Evolutionary conservation across 1,140 invertebrate genomes (phyloP).

Genomic region (Anoplophora glabripennis): DNA sequence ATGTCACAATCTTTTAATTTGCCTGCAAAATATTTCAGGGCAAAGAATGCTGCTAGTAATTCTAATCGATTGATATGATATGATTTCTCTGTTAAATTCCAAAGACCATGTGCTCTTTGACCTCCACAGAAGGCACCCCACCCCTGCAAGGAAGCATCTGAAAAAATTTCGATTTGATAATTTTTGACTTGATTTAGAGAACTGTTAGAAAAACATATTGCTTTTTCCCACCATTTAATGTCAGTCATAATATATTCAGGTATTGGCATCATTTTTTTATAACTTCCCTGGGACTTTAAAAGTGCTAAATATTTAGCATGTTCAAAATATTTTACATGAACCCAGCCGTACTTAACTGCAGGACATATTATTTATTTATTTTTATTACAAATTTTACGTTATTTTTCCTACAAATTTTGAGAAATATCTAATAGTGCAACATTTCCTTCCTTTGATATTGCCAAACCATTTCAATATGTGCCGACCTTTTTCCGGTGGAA

Average conservation of each 20-base stretch:
- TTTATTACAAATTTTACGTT: constrained; percentile 25
- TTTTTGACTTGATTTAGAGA: not conserved
- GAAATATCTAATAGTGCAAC: constrained; percentile 33
- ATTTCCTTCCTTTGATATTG: constrained; percentile 8
- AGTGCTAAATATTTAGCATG: constrained; percentile 25
- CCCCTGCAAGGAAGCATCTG: constrained; percentile 37
- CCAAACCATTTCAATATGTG: constrained; percentile 12
- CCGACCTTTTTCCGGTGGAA: constrained; percentile 24
- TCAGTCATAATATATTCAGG: constrained; percentile 3
- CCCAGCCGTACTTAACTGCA: constrained; percentile 31
- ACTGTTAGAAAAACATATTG: not conserved
- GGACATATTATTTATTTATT: constrained; percentile 28
- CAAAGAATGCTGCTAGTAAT: constrained; percentile 32
- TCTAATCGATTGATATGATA: constrained; percentile 39
- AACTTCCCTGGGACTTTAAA: not conserved
- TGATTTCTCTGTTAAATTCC: constrained; percentile 21
- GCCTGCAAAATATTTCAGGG: constrained; percentile 33
- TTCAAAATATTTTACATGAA: constrained; percentile 34
- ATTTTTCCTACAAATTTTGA: constrained; percentile 29
- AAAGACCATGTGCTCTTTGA: constrained; percentile 29
- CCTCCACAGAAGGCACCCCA: constrained; percentile 34
- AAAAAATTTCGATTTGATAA: constrained; percentile 28
- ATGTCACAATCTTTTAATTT: constrained; percentile 10
- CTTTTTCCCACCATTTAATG: constrained; percentile 36
- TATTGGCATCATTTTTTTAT: constrained; percentile 2